Conservation (phyloP, 2,797 vertebrate genomes). For the Cyclura pinguis region DNA sequence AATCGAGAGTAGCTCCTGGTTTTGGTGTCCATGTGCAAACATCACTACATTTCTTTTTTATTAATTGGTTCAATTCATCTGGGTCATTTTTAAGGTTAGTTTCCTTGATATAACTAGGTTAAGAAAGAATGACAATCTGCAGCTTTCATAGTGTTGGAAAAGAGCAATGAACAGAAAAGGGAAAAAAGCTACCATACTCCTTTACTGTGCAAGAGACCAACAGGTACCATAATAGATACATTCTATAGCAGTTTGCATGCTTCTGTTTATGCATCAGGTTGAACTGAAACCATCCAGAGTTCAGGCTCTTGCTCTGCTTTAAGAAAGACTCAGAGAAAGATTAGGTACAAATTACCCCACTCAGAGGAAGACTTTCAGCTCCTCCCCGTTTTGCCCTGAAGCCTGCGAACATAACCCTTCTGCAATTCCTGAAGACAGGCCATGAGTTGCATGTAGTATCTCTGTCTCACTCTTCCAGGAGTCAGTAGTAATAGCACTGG, state of each 20-base stretch:
- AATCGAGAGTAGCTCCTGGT: slow-evolving; percentile 82
- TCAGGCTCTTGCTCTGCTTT: not conserved
- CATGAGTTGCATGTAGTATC: not conserved
- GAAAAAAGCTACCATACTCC: too few relatives aligned
- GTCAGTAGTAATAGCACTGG: too few relatives aligned
- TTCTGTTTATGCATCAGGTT: not conserved
- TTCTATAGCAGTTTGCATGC: not conserved
- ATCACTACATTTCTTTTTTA: slow-evolving; percentile 70
- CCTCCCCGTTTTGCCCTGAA: not conserved
- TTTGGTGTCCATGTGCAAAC: slow-evolving; percentile 83
- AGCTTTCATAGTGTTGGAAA: not conserved
- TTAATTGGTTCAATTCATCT: slow-evolving; percentile 78
- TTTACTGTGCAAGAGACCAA: not conserved
- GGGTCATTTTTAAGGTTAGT: slow-evolving; percentile 85
- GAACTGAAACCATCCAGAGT: not conserved
- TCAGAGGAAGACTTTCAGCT: not conserved
- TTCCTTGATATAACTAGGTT: slow-evolving; percentile 82
- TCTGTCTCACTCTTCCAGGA: not conserved
- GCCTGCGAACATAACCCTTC: not conserved
- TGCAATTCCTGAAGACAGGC: not conserved
- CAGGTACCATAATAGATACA: not conserved
- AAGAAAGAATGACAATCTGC: slow-evolving; percentile 8
- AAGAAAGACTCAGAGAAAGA: not conserved
- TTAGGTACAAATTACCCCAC: not conserved
- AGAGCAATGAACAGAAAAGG: not conserved